Conservation (phyloP, 2,888 invertebrate species). For the Caenorhabditis sp. region DNA sequence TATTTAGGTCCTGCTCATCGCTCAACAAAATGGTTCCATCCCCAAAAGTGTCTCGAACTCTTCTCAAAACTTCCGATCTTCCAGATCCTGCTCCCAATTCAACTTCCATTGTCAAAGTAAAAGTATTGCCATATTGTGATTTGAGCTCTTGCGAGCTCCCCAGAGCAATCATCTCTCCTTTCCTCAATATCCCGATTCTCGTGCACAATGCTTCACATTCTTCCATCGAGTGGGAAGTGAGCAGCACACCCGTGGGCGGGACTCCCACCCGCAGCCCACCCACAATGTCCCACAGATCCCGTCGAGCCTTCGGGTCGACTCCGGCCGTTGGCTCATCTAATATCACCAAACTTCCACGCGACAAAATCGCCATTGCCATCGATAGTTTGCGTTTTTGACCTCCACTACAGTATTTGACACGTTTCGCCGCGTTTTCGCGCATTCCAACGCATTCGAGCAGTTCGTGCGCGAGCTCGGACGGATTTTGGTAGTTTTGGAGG, state of each 20-base stretch:
- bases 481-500: not conserved
- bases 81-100: no score
- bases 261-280: not conserved
- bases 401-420: not conserved
- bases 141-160: not conserved
- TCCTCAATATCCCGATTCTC: not conserved
- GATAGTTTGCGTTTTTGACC: not conserved
- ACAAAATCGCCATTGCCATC: not conserved
- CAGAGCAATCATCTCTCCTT: not conserved
- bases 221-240: not conserved
- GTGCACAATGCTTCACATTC: not conserved
- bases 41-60: no score
- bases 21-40: no score
- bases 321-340: not conserved
- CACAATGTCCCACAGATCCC: not conserved
- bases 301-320: not conserved
- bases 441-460: not conserved
- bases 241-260: not conserved
- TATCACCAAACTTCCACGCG: not conserved
- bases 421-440: not conserved
- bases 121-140: constrained; percentile 56
- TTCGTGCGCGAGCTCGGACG: not conserved
- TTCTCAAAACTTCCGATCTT: constrained; percentile 3
- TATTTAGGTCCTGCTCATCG: no score
- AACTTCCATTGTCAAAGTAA: constrained; percentile 49